Evolutionary conservation across 35 echinoderm and acorn worm genomes (phyloP), one percentile per base, ranked within the genome.

Genomic region (Lytechinus variegatus): DNA sequence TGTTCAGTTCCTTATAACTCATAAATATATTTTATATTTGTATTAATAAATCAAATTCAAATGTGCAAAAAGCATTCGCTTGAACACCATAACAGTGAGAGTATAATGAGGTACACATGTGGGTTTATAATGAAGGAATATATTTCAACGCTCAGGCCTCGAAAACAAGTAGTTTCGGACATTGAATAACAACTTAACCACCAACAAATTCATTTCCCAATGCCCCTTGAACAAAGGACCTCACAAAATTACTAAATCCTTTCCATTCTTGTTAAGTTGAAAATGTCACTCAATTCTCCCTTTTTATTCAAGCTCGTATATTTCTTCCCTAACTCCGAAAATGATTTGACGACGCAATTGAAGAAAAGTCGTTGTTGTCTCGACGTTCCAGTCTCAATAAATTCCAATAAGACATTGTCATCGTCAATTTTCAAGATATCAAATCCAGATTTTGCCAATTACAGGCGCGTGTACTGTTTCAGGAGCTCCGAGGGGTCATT

Each of bases 391-490:
- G 21, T 8, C 66, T 24, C 66, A 79, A 79, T 79, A 79, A 79
- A 79, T 79, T 79, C 66, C 66, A 79, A 79, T 79, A n/a, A 79
- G 88, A 90, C 88, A 90, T 90, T 90, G 88, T 90, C 88, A 90
- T 90, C 88, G 88, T 52, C 88, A 90, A 90, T 90, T 90, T 90
- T 90, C 28, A 44, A 5, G 28, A 52, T 44, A 90, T 90, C 88
- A 90, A 90, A 54, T 52, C 88, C 88, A 90, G 88, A 54, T 90
- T 90, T 44, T 90, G 88, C 88, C 88, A 90, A 90, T 90, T 90
- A 90, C 16, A 8, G 88, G 29, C 88, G 52, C 88, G 88, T 90
- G 88, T 90, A 90, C 88, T 90, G 88, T 90, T 90, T 90, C 88
- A 90, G 29, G 28, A 79, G n/a, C 66, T 79, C n/a, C 16, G 66